Percentiles rank a stretch among this genome's conserved stretches.
Evolutionary conservation across 2,888 invertebrate species (phyloP).

Genomic region (Dysmachus trigonus): DNA sequence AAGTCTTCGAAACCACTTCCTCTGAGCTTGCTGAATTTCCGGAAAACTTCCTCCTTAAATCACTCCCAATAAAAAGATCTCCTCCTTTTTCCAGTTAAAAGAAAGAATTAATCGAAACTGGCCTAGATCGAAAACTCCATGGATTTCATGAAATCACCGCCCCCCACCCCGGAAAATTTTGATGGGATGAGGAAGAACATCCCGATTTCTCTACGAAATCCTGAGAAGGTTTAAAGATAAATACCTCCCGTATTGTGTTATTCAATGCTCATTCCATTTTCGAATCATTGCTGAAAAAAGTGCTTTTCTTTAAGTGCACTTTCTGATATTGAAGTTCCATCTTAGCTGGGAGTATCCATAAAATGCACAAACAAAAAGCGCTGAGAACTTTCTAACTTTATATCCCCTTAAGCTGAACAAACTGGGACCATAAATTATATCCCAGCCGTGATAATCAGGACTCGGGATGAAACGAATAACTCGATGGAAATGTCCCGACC

Average conservation of each 20-base stretch:
- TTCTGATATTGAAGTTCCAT: constrained; percentile 11
- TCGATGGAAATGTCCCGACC: not conserved
- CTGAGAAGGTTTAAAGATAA: not conserved
- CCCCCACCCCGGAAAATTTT: not conserved
- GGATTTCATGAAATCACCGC: not conserved
- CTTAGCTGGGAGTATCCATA: not conserved
- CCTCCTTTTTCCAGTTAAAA: not conserved
- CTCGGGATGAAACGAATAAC: not conserved
- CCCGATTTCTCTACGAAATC: not conserved
- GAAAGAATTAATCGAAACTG: not conserved
- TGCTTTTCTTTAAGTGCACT: constrained; percentile 18
- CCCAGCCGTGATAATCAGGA: not conserved
- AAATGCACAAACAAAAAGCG: not conserved
- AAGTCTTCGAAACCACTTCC: not conserved
- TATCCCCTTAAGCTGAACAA: not conserved
- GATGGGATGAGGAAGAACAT: not conserved
- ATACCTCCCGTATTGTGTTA: not conserved
- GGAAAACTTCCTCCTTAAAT: not conserved
- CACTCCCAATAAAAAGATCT: not conserved
- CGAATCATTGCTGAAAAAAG: not conserved
- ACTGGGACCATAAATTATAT: constrained; percentile 5
- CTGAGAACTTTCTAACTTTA: not conserved
- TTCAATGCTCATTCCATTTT: not conserved
- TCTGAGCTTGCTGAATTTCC: not conserved
- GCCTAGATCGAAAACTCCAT: not conserved